Evolutionary conservation across 53 echinoderm and acorn worm genomes (phyloP), one percentile per base, ranked within the genome.

Genomic region (Patiria pectinifera): DNA sequence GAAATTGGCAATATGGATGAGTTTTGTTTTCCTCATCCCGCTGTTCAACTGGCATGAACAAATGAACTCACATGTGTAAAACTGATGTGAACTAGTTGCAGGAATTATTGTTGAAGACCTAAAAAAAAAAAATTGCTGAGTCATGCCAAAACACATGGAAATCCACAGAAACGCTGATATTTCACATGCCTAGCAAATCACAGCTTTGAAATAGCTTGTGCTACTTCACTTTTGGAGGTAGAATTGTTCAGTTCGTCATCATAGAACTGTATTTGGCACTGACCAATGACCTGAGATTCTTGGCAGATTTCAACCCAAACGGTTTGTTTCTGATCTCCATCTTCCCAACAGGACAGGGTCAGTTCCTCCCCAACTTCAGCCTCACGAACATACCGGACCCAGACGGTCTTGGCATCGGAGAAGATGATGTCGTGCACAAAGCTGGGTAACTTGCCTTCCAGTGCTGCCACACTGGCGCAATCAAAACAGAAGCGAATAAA

Each of bases 401-500:
- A 71, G 25, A 86, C 86, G 10, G 78, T 45, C 53, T 70, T 25
- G 23, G 92, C 70, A 23, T 92, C 58, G 4, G 78, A 79, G 76
- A 80, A 86, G 4, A 80, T 71, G 26, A 86, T 24, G 71, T 86
- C 92, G 13, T 80, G 16, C 69, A 63, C 46, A 35, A 92, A 92
- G 16, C 60, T 59, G 21, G 78, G 21, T 69, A 92, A 69, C 1
- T 62, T 76, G 16, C 92, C 86, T 23, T 66, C 15, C 3, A 66
- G 59, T 45, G 80, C 92, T 11, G 85, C 92, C 62, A 80, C 78
- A 46, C 80, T 85, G 63, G 24, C 78, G n/a, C 85, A 85, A 76
- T 92, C 92, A 69, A 85, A 61, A 85, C 92, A 92, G 48, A 84
- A 69, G 63, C 92, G 76, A 10, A 92, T 48, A 69, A 66, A 78